phyloP scores from a whole-genome alignment of 2,113 vertebrate species.

The Phaethon lepturus region DNA sequence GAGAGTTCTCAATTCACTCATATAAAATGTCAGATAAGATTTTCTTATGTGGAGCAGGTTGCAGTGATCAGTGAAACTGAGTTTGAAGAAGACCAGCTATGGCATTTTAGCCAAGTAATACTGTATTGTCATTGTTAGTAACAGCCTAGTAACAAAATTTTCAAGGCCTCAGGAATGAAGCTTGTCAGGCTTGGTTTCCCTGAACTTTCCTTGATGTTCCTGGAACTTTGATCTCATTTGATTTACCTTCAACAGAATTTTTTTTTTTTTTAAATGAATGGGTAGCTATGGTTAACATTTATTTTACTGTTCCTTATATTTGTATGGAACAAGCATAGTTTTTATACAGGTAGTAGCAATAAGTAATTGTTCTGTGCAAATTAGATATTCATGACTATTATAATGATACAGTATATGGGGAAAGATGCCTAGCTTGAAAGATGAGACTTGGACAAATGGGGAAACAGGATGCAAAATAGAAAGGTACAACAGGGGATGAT shows the following conservation, averaged over 20 bases:
- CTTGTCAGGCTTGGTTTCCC: neutral
- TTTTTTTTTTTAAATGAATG: neutral
- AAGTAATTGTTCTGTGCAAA: neutral
- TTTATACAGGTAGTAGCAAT: neutral
- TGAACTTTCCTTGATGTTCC: neutral
- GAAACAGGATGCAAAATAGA: fast-evolving
- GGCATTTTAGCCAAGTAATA: neutral
- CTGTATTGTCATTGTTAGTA: neutral
- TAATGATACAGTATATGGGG: neutral
- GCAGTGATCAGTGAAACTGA: neutral
- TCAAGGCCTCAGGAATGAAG: neutral
- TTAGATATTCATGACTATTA: neutral
- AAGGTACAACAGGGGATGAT: neutral
- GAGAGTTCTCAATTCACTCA: neutral
- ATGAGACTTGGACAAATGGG: neutral
- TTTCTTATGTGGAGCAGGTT: neutral
- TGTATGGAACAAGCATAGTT: neutral
- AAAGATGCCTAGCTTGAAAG: neutral
- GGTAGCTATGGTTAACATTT: neutral
- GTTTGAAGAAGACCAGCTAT: neutral
- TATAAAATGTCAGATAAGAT: neutral
- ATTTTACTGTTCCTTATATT: neutral
- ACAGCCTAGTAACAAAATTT: neutral
- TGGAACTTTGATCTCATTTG: neutral
- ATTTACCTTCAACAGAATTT: neutral